A percentile compares a stretch with the other conserved stretches of the same genome.
Conservation (phyloP, 2,888 invertebrate species). For the Erpobdella octoculata region DNA sequence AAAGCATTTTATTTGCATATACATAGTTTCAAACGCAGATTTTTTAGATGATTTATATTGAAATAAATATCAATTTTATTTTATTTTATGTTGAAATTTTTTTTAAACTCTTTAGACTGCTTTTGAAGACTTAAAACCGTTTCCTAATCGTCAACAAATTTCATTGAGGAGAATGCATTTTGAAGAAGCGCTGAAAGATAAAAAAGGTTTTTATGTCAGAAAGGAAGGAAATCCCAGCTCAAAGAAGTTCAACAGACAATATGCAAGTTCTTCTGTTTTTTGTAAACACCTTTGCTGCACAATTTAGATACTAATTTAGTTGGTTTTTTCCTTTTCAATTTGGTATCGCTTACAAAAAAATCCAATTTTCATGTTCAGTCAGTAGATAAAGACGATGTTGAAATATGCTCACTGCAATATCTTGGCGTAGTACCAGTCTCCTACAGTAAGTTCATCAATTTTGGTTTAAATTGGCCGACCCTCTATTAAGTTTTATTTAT, state of each 20-base stretch:
- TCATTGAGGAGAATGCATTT: conserved; percentile 28
- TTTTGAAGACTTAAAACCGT: conserved; percentile 54
- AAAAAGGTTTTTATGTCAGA: neutral
- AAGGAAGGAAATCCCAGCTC: too few relatives aligned
- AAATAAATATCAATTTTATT: too few relatives aligned
- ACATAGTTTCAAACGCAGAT: too few relatives aligned
- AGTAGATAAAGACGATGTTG: conserved; percentile 11
- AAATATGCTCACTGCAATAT: conserved; percentile 11
- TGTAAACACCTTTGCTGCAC: too few relatives aligned
- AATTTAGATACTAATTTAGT: neutral
- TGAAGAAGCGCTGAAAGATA: conserved; percentile 1
- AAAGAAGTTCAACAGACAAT: conserved; percentile 4
- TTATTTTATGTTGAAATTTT: too few relatives aligned
- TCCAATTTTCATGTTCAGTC: neutral
- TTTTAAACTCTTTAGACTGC: conserved; percentile 48
- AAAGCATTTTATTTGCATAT: neutral
- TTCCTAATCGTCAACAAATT: conserved; percentile 53
- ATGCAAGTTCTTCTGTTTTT: too few relatives aligned
- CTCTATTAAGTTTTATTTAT: too few relatives aligned
- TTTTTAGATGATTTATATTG: too few relatives aligned
- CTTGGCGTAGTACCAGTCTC: conserved; percentile 18
- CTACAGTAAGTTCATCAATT: conserved; percentile 19
- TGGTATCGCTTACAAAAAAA: neutral
- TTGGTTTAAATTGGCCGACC: too few relatives aligned
- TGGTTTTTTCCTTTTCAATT: neutral